Evolutionary conservation across 1,140 invertebrate genomes (phyloP).

Genomic region (Lepidurus packardi): DNA sequence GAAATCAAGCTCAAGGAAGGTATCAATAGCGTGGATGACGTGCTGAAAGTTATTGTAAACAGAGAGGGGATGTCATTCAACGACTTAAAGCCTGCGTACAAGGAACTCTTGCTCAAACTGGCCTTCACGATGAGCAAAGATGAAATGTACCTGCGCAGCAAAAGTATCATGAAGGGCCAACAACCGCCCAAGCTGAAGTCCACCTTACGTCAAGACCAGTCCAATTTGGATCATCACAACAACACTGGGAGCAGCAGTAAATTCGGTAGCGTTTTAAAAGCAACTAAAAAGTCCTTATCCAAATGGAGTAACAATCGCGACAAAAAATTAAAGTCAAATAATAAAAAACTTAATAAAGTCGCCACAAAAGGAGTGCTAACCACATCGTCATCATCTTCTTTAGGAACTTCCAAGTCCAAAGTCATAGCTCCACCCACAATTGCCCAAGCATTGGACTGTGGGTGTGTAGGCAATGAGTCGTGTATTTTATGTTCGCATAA

Average conservation of each 20-base stretch:
- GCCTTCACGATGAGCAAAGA: conserved; percentile 81
- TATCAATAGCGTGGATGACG: conserved; percentile 77
- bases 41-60: conserved; percentile 78
- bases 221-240: background rate
- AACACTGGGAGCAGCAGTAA: conserved; percentile 60
- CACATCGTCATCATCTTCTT: background rate
- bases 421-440: background rate
- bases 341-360: conserved; percentile 16
- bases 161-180: conserved; percentile 77
- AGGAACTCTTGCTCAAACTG: conserved; percentile 78
- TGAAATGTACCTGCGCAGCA: conserved; percentile 79
- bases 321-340: conserved; percentile 24
- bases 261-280: conserved; percentile 38
- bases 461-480: background rate
- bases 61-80: conserved; percentile 87
- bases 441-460: background rate
- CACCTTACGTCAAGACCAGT: conserved; percentile 6
- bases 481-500: conserved; percentile 11
- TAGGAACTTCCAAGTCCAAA: background rate
- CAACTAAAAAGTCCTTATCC: conserved; percentile 40
- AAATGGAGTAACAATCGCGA: conserved; percentile 35
- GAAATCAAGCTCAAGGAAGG: conserved; percentile 58
- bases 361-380: background rate
- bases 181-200: conserved; percentile 35
- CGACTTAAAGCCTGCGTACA: conserved; percentile 81